Conservation (phyloP, 2,888 invertebrate genomes). For the Hyposoter didymator region DNA sequence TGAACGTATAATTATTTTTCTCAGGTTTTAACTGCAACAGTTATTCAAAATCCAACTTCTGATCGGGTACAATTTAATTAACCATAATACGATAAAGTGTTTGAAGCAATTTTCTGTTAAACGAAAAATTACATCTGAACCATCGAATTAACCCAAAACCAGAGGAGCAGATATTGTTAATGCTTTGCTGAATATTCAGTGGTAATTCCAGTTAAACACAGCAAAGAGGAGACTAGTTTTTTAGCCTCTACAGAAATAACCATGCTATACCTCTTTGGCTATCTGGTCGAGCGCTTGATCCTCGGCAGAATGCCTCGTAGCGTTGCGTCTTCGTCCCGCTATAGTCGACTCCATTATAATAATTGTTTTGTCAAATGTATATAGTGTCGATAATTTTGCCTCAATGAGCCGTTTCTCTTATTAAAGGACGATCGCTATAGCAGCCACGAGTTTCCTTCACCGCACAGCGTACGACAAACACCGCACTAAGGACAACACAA, state of each 20-base stretch:
- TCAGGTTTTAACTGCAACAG: neutral
- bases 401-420: conserved; percentile 49
- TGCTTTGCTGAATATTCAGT: neutral
- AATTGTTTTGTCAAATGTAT: conserved; percentile 29
- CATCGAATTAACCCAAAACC: neutral
- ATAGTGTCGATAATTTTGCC: conserved; percentile 42
- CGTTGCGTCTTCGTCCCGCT: conserved; percentile 90
- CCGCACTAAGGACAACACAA: conserved; percentile 71
- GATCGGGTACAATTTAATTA: neutral
- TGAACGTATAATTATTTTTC: neutral
- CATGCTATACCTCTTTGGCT: conserved; percentile 94
- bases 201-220: neutral
- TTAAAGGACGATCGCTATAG: conserved; percentile 42
- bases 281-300: conserved; percentile 99
- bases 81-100: neutral
- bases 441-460: conserved; percentile 67
- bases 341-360: conserved; percentile 82
- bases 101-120: neutral
- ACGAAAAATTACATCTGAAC: neutral
- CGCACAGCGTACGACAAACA: conserved; percentile 69
- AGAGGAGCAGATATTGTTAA: neutral
- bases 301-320: conserved; percentile 96
- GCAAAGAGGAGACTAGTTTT: neutral
- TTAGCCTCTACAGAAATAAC: conserved; percentile 45
- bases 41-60: neutral